Base-by-base conservation (phyloP, 53 echinoderm and acorn worm genomes). In the Hippasteria phrygiana region DNA sequence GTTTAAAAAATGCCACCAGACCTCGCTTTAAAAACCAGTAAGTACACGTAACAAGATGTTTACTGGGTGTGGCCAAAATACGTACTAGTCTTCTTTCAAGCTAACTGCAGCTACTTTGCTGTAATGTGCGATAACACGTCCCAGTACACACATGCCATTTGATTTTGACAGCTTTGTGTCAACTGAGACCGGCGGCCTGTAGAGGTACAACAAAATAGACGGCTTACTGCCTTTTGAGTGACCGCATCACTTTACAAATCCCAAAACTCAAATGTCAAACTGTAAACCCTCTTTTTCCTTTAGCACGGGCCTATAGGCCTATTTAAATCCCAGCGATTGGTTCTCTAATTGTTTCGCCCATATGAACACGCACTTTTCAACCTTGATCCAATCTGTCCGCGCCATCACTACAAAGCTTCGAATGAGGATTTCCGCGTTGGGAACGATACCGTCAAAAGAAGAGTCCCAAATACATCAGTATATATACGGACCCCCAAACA, bases 341-440 rank as follows among this genome's bases (percentile, higher is more conserved):
- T 54, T 54, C 0, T 13, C 13, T 20, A 54, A 54, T 12, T 0
- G 54, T 54, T 54, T 54, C 54, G 71, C 39, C 38, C 1, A 5
- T 33, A 28, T 71, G 71, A 71, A 5, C 71, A 29, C 38, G 71
- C 38, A 39, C 16, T 20, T 71, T 38, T 37, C 40, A 29, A 71
- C 71, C 39, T 71, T 71, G 71, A 71, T 38, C 27, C 71, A 26
- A 40, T 40, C 71, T 71, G 71, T 71, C 40, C 16, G 39, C 40
- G 40, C 3, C 18, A 37, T 14, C 39, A 71, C 31, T 18, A 65
- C 65, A 5, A 27, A 20, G 65, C 31, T 2, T 5, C 28, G 48
- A 14, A 48, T 48, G 28, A 4, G 71, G 71, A 71, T 71, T 37
- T 71, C 71, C 71, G 37, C 39, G 18, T 39, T 38, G 40, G 65